These are phyloP conservation scores for Drosophila barbarae DNA, from an alignment of 2,888 invertebrate species.

Conservation along the genomic window DNA sequence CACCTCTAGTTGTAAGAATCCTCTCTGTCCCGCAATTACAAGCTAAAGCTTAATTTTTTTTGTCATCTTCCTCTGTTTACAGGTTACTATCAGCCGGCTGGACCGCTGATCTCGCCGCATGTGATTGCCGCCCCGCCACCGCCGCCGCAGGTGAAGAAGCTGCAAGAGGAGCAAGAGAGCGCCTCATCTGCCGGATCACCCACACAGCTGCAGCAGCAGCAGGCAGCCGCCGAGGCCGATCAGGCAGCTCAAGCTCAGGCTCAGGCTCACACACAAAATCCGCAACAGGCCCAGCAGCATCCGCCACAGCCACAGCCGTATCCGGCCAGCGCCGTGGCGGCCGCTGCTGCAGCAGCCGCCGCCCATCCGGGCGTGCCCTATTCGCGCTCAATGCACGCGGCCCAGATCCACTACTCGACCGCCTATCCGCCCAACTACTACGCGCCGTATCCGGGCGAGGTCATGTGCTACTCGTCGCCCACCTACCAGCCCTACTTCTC, in stretches of 20 bases:
- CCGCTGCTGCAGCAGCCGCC: constrained; percentile 77
- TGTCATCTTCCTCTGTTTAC: constrained; percentile 74
- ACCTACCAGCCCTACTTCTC: constrained; percentile 81
- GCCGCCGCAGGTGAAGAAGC: constrained; percentile 64
- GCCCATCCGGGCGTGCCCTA: constrained; percentile 77
- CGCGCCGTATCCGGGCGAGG: constrained; percentile 79
- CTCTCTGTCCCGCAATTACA: not conserved
- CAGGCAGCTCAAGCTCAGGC: constrained; percentile 62
- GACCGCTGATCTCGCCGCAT: constrained; percentile 89
- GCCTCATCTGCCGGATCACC: constrained; percentile 62
- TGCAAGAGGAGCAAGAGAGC: constrained; percentile 60
- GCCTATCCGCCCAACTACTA: constrained; percentile 80
- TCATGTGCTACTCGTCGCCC: constrained; percentile 81
- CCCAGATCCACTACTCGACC: constrained; percentile 80
- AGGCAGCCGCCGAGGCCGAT: constrained; percentile 53
- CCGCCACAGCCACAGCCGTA: constrained; percentile 75
- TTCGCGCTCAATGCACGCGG: constrained; percentile 78
- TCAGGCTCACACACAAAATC: constrained; percentile 45
- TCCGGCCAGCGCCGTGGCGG: constrained; percentile 71
- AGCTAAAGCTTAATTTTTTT: not conserved
- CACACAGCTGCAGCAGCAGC: constrained; percentile 57
- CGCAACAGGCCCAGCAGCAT: constrained; percentile 60
- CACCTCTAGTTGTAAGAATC: not conserved
- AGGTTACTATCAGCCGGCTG: constrained; percentile 96
- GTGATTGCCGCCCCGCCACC: constrained; percentile 79